Percentiles rank a stretch among this genome's conserved stretches.
Conservation (phyloP, 2,797 vertebrate genomes). For the Streptopelia turtur region DNA sequence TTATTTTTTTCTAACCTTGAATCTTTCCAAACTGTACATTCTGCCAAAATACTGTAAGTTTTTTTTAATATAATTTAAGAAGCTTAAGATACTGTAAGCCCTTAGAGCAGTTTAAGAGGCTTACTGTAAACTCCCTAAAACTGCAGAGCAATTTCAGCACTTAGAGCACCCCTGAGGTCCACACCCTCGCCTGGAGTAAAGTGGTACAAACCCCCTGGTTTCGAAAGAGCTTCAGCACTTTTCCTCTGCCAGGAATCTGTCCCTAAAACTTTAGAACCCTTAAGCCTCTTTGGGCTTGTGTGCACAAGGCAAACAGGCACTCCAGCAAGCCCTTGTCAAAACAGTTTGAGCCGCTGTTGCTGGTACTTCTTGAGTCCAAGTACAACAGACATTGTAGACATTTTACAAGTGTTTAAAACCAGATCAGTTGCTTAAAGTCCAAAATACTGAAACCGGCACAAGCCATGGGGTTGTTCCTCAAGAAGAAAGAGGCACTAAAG, state of each 20-base stretch:
- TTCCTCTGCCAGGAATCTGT: neutral
- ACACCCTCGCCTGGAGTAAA: neutral
- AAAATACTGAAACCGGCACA: neutral
- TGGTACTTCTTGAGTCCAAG: neutral
- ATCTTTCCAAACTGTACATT: slow-evolving; percentile 47
- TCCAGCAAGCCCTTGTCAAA: slow-evolving; percentile 33
- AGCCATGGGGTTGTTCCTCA: neutral
- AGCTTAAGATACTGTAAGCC: slow-evolving; percentile 62
- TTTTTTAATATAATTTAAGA: slow-evolving; percentile 61
- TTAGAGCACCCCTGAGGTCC: neutral
- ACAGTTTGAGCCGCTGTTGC: neutral
- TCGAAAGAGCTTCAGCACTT: neutral
- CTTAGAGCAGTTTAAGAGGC: slow-evolving; percentile 64
- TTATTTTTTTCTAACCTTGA: slow-evolving; percentile 28
- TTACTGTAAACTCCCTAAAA: slow-evolving; percentile 64
- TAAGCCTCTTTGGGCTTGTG: slow-evolving; percentile 40
- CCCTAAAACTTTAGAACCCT: slow-evolving; percentile 12
- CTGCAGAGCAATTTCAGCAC: slow-evolving; percentile 61
- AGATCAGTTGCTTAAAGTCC: neutral
- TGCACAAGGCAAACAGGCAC: neutral
- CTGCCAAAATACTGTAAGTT: slow-evolving; percentile 42
- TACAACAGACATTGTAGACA: neutral
- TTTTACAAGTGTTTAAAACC: neutral
- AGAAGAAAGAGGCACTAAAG: neutral
- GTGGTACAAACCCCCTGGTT: neutral